Evolutionary conservation across 2,888 invertebrate species (phyloP).

Genomic region (Troilus luridus): DNA sequence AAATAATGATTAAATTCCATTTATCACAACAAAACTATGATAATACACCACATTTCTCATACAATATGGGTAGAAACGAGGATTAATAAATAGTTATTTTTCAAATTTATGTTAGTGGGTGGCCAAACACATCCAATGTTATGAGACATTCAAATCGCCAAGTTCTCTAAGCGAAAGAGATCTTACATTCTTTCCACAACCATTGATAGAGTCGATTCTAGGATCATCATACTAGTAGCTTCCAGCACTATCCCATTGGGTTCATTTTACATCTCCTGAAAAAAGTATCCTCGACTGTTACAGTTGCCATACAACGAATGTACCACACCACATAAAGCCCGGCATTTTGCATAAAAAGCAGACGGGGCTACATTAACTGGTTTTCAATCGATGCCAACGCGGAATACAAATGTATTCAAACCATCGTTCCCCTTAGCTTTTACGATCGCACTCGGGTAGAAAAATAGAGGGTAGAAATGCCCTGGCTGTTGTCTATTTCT

Average conservation of each 20-base stretch:
- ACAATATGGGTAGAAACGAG: no score
- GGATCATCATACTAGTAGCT: neutral
- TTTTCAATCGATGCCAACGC: neutral
- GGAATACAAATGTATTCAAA: constrained; percentile 14
- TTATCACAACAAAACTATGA: no score
- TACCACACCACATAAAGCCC: neutral
- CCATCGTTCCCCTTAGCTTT: neutral
- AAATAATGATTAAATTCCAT: no score
- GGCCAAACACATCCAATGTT: no score
- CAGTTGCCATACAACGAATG: neutral
- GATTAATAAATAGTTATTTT: no score
- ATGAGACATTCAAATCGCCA: no score
- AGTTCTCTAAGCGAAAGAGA: neutral
- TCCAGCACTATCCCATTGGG: neutral
- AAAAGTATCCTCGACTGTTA: neutral
- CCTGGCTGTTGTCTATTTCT: neutral
- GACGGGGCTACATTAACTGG: neutral
- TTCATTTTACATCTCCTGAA: neutral
- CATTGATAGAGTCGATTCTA: neutral
- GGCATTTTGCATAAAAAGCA: neutral
- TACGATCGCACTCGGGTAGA: neutral
- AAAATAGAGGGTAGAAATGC: neutral
- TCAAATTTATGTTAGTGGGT: no score
- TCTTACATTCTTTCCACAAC: neutral
- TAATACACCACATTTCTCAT: no score